phyloP scores from a whole-genome alignment of 2,113 vertebrate species.

The Muntiacus reevesi region DNA sequence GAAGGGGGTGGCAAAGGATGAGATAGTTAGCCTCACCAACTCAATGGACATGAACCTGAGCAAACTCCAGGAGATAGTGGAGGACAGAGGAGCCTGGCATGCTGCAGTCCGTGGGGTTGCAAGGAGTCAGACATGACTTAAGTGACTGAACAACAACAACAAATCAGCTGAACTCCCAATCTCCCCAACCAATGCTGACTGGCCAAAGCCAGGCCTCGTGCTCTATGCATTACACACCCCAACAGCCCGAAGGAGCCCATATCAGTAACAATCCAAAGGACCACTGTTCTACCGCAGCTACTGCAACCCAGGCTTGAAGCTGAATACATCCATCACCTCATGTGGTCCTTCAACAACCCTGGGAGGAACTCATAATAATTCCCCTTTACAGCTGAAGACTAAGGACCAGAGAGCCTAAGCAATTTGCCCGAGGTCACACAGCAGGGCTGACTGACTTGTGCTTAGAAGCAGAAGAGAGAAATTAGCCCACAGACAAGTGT shows the following conservation, averaged over 20 bases:
- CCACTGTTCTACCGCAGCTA: not conserved
- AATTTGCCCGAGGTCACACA: not conserved
- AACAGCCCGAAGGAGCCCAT: not conserved
- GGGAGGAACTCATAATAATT: not conserved
- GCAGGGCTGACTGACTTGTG: not conserved
- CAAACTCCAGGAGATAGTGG: not conserved
- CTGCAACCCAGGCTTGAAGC: not conserved
- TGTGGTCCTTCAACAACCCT: not conserved
- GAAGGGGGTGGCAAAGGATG: not conserved
- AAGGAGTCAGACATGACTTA: not conserved
- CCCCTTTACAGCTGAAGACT: not conserved
- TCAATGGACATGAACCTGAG: not conserved
- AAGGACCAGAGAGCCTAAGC: not conserved
- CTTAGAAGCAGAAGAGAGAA: not conserved
- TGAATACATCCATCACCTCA: not conserved
- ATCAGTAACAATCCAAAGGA: not conserved
- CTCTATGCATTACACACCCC: too few species aligned
- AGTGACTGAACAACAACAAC: not conserved
- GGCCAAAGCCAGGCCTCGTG: not conserved
- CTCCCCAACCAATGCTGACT: not conserved
- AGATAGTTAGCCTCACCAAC: not conserved
- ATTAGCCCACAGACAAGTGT: too few species aligned
- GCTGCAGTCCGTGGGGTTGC: not conserved
- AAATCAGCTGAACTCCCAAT: not conserved
- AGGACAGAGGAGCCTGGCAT: not conserved